Evolutionary conservation across 1,140 invertebrate genomes (phyloP).

Genomic region (Zaprionus nigranus): DNA sequence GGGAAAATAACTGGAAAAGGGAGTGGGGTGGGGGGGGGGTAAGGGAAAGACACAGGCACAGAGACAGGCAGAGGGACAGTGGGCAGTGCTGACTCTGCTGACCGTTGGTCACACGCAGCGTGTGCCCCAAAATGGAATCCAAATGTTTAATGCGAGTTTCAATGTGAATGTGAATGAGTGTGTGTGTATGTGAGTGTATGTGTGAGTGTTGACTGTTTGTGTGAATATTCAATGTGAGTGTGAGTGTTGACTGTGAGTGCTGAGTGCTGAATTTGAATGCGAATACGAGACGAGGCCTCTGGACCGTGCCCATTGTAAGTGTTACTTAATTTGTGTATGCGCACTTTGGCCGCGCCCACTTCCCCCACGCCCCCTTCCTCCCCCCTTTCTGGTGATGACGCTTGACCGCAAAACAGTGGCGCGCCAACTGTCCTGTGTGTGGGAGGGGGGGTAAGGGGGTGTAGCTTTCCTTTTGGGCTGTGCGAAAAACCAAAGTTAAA

Average conservation of each 20-base stretch:
- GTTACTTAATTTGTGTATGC: constrained; percentile 76
- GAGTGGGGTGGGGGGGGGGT: background rate
- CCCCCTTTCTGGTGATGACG: constrained; percentile 40
- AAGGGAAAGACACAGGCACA: background rate
- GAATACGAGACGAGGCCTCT: background rate
- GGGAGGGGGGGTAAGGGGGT: background rate
- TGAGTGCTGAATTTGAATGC: background rate
- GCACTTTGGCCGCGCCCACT: constrained; percentile 36
- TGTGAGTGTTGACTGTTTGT: background rate
- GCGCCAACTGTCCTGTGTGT: constrained; percentile 31
- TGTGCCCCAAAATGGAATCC: constrained; percentile 73
- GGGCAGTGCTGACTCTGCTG: constrained; percentile 15
- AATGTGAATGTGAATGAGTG: background rate
- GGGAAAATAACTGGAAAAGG: background rate
- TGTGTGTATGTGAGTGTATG: background rate
- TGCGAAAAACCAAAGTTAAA: constrained; percentile 79
- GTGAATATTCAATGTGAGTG: background rate
- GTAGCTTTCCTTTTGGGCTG: constrained; percentile 33
- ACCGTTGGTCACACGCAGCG: constrained; percentile 58
- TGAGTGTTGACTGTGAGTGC: background rate
- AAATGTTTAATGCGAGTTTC: constrained; percentile 37
- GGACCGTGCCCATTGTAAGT: constrained; percentile 64
- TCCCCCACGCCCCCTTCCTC: constrained; percentile 4
- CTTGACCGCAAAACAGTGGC: constrained; percentile 69
- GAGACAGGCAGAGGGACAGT: background rate